These are phyloP conservation scores for Brachypodius melanocephalos DNA, from an alignment of 2,113 vertebrate genomes.

Conservation along the genomic window DNA sequence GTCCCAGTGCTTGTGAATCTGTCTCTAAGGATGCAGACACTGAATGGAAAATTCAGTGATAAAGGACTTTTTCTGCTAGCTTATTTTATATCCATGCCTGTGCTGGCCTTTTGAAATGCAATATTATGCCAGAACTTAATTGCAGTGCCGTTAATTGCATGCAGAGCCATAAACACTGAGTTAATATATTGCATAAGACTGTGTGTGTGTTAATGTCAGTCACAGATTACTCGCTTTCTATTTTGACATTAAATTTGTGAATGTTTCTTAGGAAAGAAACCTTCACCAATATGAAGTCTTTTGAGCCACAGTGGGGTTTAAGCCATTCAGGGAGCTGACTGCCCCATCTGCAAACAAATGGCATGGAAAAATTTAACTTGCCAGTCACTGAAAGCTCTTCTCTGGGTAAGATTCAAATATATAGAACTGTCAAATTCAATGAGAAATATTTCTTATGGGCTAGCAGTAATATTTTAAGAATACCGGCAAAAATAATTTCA, in stretches of 20 bases:
- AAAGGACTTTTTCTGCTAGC: not conserved
- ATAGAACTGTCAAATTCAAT: slow-evolving; percentile 26
- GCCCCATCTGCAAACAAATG: not conserved
- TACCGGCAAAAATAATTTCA: not conserved
- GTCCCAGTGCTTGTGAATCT: not conserved
- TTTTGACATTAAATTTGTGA: not conserved
- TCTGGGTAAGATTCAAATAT: slow-evolving; percentile 15
- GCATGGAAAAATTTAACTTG: not conserved
- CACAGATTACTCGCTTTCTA: not conserved
- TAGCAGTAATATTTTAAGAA: slow-evolving; percentile 19
- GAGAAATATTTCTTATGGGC: not conserved
- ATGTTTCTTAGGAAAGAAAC: not conserved
- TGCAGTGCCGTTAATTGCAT: slow-evolving; percentile 4
- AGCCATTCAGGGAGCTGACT: not conserved
- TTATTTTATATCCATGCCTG: not conserved
- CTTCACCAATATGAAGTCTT: not conserved
- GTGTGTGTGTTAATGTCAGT: not conserved
- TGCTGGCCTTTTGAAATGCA: not conserved
- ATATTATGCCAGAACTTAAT: slow-evolving; percentile 2
- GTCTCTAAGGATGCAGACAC: not conserved
- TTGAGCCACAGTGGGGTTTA: not conserved
- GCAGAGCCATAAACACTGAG: not conserved
- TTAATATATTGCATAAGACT: not conserved
- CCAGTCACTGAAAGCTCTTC: not conserved
- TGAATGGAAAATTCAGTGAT: not conserved